Base-by-base conservation (phyloP, 2,113 vertebrate species). In the Cyprinodon brontotheroides region DNA sequence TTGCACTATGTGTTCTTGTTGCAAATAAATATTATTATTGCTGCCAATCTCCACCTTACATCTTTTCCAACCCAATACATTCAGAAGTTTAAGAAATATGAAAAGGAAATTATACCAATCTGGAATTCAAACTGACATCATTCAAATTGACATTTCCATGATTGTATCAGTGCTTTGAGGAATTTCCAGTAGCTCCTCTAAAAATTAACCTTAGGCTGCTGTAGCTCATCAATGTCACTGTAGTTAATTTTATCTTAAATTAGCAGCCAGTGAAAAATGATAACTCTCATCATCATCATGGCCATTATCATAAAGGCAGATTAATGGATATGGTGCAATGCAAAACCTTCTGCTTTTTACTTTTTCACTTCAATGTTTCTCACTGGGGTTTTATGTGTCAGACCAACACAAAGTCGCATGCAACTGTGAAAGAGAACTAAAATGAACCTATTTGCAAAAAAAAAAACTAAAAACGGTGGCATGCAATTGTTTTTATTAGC, bases 41-140 rank as follows among this genome's bases (percentile, higher is more conserved):
- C 70, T 29, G 29, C 29, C 29, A 79, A 76, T 70, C 70, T 86
- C 82, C 61, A 60, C 11, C 70, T 83, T 74, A 47, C 66, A 67
- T 83, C 61, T 64, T 64, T 50, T 53, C 7, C 66, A 67, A 83
- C 66, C 71, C 60, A 61, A 61, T 75, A 62, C 80, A 75, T 70
- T 72, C 59, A 36, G 76, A 80, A 68, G 85, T 71, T 29, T 66
- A 38, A 72, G 57, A 65, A 43, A 69, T 73, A 43, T 20, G 59
- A 41, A 60, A 57, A 50, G 53, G 59, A 61, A 72, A 40, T 57
- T 20, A 77, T 72, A 72, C 76, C 59, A 3, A 17, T 37, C 70
- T 65, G 74, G 62, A 72, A 81, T 80, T 78, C 74, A 79, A 86
- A 80, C n/a, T 7, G n/a, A 65, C 66, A 83, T 80, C 43, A 78